These are phyloP conservation scores for Nysson spinosus DNA, from an alignment of 2,888 invertebrate genomes.

Conservation along the genomic window DNA sequence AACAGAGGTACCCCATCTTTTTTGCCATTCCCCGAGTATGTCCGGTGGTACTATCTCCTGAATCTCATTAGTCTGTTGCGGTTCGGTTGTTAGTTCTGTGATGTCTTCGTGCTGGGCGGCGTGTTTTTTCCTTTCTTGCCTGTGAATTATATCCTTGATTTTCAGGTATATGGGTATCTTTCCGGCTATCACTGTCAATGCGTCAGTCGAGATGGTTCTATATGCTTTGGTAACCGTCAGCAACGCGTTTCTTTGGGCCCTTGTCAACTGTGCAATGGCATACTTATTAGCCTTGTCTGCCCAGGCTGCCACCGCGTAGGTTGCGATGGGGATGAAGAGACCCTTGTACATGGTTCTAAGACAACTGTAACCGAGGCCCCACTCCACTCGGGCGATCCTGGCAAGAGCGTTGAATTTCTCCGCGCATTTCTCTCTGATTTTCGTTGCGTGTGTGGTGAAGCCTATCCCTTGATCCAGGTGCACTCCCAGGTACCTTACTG, in stretches of 20 bases:
- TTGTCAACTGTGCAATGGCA: not conserved
- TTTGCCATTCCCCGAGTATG: too few relatives aligned
- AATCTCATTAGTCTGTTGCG: not conserved
- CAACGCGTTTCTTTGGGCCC: not conserved
- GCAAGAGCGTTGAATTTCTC: not conserved
- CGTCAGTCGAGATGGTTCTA: conserved; percentile 40
- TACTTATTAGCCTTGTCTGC: not conserved
- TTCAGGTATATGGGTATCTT: conserved; percentile 40
- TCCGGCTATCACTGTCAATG: conserved; percentile 38
- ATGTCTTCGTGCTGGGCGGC: not conserved
- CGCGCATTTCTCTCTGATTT: not conserved
- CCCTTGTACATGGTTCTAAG: not conserved
- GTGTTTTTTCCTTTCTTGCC: not conserved
- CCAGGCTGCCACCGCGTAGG: not conserved
- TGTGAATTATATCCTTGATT: not conserved
- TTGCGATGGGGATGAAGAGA: not conserved
- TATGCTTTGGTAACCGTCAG: conserved; percentile 35
- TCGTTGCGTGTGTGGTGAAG: not conserved
- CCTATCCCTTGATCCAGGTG: not conserved
- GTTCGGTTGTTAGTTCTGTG: not conserved
- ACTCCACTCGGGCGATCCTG: not conserved
- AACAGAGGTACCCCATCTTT: not conserved
- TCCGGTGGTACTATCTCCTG: too few relatives aligned
- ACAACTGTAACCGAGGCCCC: not conserved
- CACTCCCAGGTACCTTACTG: conserved; percentile 3